Base-by-base conservation (phyloP, 2,888 invertebrate genomes). In the Scrobipalpa atriplicella region DNA sequence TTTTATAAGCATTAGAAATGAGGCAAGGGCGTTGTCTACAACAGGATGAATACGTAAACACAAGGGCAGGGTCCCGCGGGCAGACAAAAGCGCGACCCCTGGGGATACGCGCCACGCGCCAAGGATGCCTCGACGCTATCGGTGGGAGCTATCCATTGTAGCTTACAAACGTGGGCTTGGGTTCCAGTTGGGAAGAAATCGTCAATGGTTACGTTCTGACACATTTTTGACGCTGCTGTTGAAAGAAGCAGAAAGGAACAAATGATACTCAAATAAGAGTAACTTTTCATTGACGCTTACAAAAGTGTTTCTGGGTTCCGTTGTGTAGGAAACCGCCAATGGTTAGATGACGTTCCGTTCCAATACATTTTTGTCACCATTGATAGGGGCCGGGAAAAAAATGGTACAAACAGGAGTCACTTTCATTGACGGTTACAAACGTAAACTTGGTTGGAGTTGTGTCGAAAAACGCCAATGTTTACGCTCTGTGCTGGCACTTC, bases 61-160 rank as follows among this genome's bases (percentile, higher is more conserved):
- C 72, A 72, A 77, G 83, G 80, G 82, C 77, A 76, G 74, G 71
- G 73, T 81, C 76, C 80, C 73, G 79, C 72, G 73, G 79, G 77
- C 78, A 78, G 78, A 81, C 79, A 81, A 81, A 78, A 82, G 79
- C 75, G 77, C 78, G 82, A 80, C 79, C 80, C 84, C 80, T 73
- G 79, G 79, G 77, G 81, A 74, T 77, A 66, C 73, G 77, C 77
- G 78, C 80, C 79, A 78, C 80, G 80, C 76, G 75, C 76, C 74
- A 73, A 76, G 72, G 70, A 64, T 69, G 69, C 68, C 66, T 67
- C 66, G 73, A 72, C 73, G 71, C 69, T 68, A 41, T n/a, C 56
- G 10, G 18, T 41, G 21, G 11, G 13, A 29, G 58, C 38, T 38
- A 9, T 58, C n/a, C 58, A 58, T 38, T 58, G 58, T 38, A 7